phyloP scores from a whole-genome alignment of 2,113 vertebrate genomes.

The Pteruthius melanotis region DNA sequence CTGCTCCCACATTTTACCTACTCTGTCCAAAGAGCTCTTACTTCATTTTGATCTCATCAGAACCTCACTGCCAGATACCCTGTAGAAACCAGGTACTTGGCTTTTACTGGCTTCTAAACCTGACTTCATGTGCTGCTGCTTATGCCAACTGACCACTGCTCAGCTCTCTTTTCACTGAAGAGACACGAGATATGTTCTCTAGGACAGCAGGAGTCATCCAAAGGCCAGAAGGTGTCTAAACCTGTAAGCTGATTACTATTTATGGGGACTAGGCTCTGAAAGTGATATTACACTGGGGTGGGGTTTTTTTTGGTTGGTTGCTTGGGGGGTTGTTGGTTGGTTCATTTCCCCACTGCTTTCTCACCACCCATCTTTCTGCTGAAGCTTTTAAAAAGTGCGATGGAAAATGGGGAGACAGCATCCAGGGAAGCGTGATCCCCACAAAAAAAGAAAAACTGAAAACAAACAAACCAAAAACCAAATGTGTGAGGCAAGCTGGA shows the following conservation, averaged over 20 bases:
- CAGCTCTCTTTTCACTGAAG: not conserved
- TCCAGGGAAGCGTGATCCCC: not conserved
- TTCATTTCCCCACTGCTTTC: not conserved
- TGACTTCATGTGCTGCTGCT: not conserved
- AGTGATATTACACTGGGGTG: not conserved
- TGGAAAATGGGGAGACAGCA: not conserved
- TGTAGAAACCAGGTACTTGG: not conserved
- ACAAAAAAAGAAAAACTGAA: not conserved
- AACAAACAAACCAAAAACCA: not conserved
- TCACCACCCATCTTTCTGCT: not conserved
- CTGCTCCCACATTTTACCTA: not conserved
- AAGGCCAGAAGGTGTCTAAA: constrained; percentile 40
- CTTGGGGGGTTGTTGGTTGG: not conserved
- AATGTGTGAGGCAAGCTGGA: not conserved
- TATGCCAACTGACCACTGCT: accelerated
- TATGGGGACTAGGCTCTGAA: constrained; percentile 4
- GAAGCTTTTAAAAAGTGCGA: not conserved
- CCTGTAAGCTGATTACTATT: constrained; percentile 51
- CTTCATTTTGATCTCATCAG: not conserved
- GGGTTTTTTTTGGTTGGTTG: not conserved
- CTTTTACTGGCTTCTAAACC: not conserved
- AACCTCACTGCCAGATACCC: not conserved
- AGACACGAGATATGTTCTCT: not conserved
- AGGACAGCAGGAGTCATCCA: constrained; percentile 9
- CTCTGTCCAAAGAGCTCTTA: not conserved